Evolutionary conservation across 2,113 vertebrate genomes (phyloP), one percentile per base, ranked within the genome.

Genomic region (Scalopus aquaticus): DNA sequence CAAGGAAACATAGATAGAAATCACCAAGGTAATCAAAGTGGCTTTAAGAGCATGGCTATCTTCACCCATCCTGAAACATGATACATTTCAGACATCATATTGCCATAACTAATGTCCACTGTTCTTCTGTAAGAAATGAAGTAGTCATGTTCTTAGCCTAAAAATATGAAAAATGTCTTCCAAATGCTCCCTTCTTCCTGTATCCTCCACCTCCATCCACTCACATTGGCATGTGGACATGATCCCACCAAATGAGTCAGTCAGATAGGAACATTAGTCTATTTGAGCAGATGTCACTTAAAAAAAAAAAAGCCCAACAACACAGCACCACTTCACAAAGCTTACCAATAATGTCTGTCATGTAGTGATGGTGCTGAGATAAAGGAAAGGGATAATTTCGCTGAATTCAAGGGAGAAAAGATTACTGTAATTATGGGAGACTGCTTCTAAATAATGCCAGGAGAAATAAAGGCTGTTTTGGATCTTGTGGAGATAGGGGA

Each of bases 311-410:
- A 22, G 16, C n/a, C 91, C 46, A 49, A 49, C 46, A 90, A 85
- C 88, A 60, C 16, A 42, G 89, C 58, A 24, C 67, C 77, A 37
- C 54, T 81, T n/a, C 78, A 37, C 88, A 91, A 76, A 94, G 64
- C 97, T 89, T 82, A 82, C 94, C 93, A 79, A 58, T 76, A 72
- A 89, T 73, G 93, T 44, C 93, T 95, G 93, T 70, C 93, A 60
- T 78, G 81, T 3, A 73, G 95, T n/a, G 2, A 42, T 19, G 37
- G 74, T 9, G 62, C 95, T 65, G 54, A 60, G 60, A 46, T 49
- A 89, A 94, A 87, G 89, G 46, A 91, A 96, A 95, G 79, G 87
- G 95, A 87, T 96, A 96, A 97, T 97, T 97, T 69, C 65, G 96
- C 90, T 69, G 95, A 89, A 89, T 95, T 95, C 92, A 90, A 93